These are phyloP conservation scores for Lasioglossum oenotherae DNA, from an alignment of 2,888 invertebrate species.

Conservation along the genomic window DNA sequence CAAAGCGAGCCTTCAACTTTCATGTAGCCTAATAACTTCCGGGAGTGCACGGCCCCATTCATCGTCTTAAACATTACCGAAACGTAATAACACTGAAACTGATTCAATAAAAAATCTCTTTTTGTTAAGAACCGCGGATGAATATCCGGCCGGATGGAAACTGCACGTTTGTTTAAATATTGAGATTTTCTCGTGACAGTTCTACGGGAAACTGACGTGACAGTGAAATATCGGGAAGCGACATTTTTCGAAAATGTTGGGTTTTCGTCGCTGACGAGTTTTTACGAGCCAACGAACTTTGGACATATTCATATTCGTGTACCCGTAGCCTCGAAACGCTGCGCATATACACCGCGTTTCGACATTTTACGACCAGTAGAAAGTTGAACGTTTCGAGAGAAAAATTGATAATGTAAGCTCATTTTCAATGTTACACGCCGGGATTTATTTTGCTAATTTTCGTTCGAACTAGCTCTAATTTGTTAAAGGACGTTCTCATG, in stretches of 20 bases:
- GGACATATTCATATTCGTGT: constrained; percentile 11
- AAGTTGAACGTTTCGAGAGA: not conserved
- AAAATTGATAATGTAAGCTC: not conserved
- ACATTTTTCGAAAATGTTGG: constrained; percentile 22
- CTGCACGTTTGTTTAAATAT: constrained; percentile 1
- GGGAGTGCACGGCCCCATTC: not conserved
- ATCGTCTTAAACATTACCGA: not conserved
- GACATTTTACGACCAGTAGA: constrained; percentile 9
- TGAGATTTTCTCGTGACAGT: not conserved
- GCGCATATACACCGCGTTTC: not conserved
- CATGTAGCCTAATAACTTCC: constrained; percentile 1
- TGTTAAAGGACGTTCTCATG: not conserved
- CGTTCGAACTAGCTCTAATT: not conserved
- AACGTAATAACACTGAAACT: not conserved
- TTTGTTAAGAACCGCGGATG: not conserved
- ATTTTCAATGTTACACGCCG: not conserved
- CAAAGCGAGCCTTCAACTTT: not conserved
- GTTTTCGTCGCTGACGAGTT: constrained; percentile 17
- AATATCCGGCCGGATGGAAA: not conserved
- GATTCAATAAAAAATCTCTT: not conserved
- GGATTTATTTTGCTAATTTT: not conserved
- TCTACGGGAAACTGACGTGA: not conserved
- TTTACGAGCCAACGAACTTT: not conserved
- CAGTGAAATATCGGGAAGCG: constrained; percentile 24
- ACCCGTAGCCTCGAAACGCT: not conserved